Percentiles rank a stretch among this genome's conserved stretches.
Evolutionary conservation across 2,113 vertebrate genomes (phyloP).

Genomic region (Silurus glanis): DNA sequence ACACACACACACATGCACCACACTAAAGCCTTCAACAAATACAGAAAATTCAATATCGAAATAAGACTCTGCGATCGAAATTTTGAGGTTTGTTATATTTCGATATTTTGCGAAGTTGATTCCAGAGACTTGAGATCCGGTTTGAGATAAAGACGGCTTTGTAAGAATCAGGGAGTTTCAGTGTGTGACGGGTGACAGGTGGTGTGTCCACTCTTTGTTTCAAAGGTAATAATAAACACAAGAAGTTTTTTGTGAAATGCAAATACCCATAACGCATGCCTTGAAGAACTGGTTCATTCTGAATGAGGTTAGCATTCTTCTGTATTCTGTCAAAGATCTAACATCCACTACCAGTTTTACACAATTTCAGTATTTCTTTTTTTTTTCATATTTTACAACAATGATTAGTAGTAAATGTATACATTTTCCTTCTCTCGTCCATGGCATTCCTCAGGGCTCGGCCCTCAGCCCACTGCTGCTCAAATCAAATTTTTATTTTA

Average conservation of each 20-base stretch:
- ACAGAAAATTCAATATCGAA: background rate
- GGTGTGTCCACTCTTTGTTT: background rate
- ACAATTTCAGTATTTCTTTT: background rate
- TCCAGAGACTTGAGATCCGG: background rate
- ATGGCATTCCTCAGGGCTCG: background rate
- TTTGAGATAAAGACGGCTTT: background rate
- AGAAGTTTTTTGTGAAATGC: background rate
- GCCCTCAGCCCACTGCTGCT: background rate
- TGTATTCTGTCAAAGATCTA: background rate
- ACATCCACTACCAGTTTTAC: background rate
- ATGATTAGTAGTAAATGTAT: background rate
- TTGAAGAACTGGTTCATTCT: slow-evolving; percentile 17
- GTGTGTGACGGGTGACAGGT: background rate
- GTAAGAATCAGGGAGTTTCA: background rate
- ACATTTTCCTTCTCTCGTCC: background rate
- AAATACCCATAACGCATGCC: background rate
- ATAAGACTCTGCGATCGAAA: background rate
- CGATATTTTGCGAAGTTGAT: background rate
- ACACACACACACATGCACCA: no score
- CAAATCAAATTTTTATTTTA: background rate
- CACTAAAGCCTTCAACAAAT: background rate
- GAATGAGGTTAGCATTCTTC: background rate
- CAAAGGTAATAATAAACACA: background rate
- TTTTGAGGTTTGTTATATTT: background rate
- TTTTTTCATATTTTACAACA: background rate